These are phyloP conservation scores for Drosophila navojoa DNA, from an alignment of 1,140 invertebrate species.

Conservation along the genomic window DNA sequence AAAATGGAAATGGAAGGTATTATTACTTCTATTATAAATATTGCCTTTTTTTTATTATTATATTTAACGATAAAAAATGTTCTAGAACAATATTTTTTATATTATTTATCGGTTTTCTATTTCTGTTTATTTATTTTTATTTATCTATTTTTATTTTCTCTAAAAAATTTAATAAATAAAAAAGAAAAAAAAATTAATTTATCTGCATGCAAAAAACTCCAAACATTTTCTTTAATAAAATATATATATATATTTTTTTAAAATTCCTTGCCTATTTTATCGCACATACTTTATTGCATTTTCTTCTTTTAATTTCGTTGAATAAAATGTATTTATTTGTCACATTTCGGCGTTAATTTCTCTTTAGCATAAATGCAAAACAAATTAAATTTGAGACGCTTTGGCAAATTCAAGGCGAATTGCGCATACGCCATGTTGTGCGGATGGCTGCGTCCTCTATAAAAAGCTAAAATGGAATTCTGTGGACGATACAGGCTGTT, in stretches of 20 bases:
- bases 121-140: no score
- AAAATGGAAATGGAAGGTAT: no score
- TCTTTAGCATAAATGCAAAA: background rate
- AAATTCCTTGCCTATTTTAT: background rate
- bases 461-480: constrained; percentile 1
- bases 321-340: background rate
- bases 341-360: constrained; percentile 13
- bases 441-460: constrained; percentile 10
- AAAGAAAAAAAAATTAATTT: no score
- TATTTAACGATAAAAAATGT: background rate
- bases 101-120: no score
- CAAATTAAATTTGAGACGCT: constrained; percentile 7
- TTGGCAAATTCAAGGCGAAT: constrained; percentile 10
- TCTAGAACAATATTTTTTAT: no score
- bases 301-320: background rate
- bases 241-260: background rate
- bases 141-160: no score
- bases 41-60: no score
- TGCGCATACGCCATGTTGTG: constrained; percentile 32
- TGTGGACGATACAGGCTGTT: constrained; percentile 1
- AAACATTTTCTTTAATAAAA: no score
- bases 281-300: background rate
- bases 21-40: no score
- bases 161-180: no score
- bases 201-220: no score